phyloP scores from a whole-genome alignment of 2,113 vertebrate genomes.

The Gymnogyps californianus region DNA sequence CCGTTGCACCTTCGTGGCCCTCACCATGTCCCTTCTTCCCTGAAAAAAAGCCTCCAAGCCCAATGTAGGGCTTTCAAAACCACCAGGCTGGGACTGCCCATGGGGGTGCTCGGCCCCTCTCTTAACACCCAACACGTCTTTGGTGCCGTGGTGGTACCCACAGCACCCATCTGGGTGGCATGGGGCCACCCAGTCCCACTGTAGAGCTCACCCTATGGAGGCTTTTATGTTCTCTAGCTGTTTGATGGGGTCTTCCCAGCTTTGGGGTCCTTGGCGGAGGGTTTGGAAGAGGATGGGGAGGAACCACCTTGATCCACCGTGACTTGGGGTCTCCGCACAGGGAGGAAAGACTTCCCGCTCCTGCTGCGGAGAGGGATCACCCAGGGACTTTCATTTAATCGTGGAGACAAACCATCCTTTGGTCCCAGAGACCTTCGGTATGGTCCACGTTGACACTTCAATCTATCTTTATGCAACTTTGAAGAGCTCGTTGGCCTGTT shows the following conservation, averaged over 20 bases:
- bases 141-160: neutral
- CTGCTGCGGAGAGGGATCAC: neutral
- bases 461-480: neutral
- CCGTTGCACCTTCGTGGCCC: neutral
- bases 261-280: neutral
- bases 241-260: neutral
- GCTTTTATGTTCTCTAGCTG: neutral
- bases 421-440: neutral
- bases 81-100: neutral
- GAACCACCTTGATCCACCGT: neutral
- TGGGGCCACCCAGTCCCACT: neutral
- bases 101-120: neutral
- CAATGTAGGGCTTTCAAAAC: neutral
- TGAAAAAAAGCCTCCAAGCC: neutral
- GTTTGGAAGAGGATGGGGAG: neutral
- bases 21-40: neutral
- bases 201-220: neutral
- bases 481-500: neutral
- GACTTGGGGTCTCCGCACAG: neutral
- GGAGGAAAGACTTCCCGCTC: neutral
- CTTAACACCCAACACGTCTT: neutral
- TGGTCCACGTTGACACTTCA: neutral
- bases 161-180: neutral
- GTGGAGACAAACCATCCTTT: neutral
- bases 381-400: neutral